Conservation (phyloP, 2,113 vertebrate species). For the Opisthocomus hoazin region DNA sequence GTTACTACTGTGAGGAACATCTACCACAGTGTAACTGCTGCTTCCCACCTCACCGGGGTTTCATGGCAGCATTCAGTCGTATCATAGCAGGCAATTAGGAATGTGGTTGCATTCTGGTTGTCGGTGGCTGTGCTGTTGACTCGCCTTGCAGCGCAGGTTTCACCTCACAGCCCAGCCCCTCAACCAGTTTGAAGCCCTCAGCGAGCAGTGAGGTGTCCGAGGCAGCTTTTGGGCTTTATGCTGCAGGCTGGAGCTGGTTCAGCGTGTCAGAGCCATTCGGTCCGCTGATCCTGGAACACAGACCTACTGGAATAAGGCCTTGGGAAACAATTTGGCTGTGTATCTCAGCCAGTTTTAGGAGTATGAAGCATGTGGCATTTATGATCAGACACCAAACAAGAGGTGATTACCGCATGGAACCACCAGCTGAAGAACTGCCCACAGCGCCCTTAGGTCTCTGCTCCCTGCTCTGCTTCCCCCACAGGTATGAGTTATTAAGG, state of each 20-base stretch:
- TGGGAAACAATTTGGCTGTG: background rate
- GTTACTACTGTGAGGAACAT: background rate
- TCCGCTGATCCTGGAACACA: background rate
- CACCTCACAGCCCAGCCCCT: too few relatives aligned
- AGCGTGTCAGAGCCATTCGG: background rate
- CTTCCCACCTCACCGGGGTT: background rate
- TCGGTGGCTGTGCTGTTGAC: background rate
- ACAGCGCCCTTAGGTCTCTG: background rate
- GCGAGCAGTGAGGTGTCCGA: background rate
- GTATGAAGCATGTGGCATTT: background rate
- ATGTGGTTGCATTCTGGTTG: background rate
- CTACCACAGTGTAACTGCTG: background rate
- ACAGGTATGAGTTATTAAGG: background rate
- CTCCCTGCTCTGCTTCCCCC: background rate
- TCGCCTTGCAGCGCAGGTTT: background rate
- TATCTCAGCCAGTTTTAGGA: background rate
- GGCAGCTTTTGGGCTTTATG: background rate
- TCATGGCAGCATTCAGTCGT: background rate
- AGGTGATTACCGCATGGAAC: background rate
- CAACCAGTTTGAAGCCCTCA: background rate
- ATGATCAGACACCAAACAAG: background rate
- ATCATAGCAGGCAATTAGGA: background rate
- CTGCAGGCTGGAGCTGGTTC: background rate
- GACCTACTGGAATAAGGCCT: background rate
- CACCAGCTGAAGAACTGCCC: background rate